Base-by-base conservation (phyloP, 1,140 invertebrate genomes). In the Dinoponera quadriceps region DNA sequence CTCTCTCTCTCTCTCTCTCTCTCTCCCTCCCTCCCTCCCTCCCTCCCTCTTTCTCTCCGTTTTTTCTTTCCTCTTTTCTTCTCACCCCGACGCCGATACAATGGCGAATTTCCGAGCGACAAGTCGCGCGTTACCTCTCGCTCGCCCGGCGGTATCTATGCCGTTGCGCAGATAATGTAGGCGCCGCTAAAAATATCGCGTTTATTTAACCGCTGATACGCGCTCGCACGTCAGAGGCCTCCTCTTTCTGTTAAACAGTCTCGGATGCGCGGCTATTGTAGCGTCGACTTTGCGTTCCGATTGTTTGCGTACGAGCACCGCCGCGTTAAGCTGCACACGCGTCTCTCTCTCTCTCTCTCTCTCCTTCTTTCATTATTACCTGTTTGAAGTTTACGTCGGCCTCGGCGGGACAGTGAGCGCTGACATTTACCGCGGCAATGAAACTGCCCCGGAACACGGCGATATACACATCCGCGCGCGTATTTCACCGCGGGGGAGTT, bases 311-410 rank as follows among this genome's bases (percentile, higher is more conserved):
- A 69, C 44, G 62, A n/a, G n/a, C n/a, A 54, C 25, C 7, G 22
- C 25, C 55, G 75, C 7, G 38, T 59, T 71, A 57, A 80, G 51
- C 65, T 29, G 65, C 25, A 29, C 57, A 57, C 51, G 57, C 38
- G 38, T 44, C 38, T 80, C 16, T 80, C n/a, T n/a, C n/a, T n/a
- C n/a, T n/a, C n/a, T n/a, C n/a, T n/a, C n/a, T n/a, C n/a, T n/a
- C n/a, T n/a, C n/a, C n/a, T n/a, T n/a, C n/a, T n/a, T n/a, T n/a
- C 65, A 80, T 80, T 71, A 65, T 71, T 69, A 80, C 69, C 75
- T 9, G 38, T 9, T 51, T 44, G 18, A 80, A 55, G 75, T 80
- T 80, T 80, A 71, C 27, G 18, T 44, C 25, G 65, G 65, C 69
- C n/a, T 20, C 22, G 25, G 48, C 16, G 48, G 69, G 51, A 78